Base-by-base conservation (phyloP, 2,113 vertebrate genomes). In the Platycercus adscitus region DNA sequence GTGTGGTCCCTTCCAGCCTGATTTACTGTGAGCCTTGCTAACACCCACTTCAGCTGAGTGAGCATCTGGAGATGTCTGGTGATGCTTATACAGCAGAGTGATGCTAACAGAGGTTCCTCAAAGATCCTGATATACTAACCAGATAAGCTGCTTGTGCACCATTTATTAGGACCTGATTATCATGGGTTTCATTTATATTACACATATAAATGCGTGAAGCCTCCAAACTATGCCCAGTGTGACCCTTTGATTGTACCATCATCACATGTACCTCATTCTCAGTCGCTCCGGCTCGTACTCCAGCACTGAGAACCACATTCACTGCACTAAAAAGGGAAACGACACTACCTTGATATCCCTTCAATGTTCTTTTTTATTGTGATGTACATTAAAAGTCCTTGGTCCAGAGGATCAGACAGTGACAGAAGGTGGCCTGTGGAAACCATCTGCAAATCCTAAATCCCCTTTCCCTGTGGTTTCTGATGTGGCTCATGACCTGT, bases 391-490 rank as follows among this genome's bases (percentile, higher is more conserved):
- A 47, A 44, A 82, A 53, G 2, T 29, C 17, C 21, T 61, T 20
- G 11, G 9, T 39, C 87, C 29, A 33, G 28, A 77, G 50, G 50
- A 77, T 63, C 55, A 68, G 73, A 39, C 2, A 1, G 6, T 49
- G 53, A 44, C 71, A 89, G 63, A 44, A 89, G 46, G 53, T 63
- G 20, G 26, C 33, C 52, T 76, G 18, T 37, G 31, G 18, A 47
- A 85, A 85, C 89, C 28, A 25, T 58, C 41, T 88, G 73, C 70
- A 93, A 72, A 88, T 70, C 81, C 71, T 47, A 89, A 95, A 80
- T 83, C 39, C 41, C 60, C 4, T 80, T 78, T 83, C 25, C 72
- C 1, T 2, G 0, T 35, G 44, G 91, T 56, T 85, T 87, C 47
- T 73, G 73, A 70, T 89, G 41, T 81, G 77, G 87, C 91, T 58